Conservation (phyloP, 1,140 invertebrate species). For the Parasteatoda tepidariorum region DNA sequence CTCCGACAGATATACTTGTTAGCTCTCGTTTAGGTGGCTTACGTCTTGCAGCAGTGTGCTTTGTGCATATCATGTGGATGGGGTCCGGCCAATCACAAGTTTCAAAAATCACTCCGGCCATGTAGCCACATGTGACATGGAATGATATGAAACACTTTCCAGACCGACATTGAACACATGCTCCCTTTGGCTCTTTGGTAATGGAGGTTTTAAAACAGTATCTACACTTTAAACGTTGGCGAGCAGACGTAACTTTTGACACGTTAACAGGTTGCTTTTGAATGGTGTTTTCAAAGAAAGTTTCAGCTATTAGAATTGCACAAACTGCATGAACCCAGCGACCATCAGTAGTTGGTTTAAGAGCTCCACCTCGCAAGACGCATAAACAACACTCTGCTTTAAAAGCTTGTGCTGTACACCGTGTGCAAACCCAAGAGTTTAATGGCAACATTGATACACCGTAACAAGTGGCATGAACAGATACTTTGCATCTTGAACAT, state of each 20-base stretch:
- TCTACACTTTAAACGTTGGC: conserved; percentile 59
- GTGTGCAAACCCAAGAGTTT: conserved; percentile 31
- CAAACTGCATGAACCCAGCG: conserved; percentile 74
- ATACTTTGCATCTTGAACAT: conserved; percentile 68
- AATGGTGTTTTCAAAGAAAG: conserved; percentile 64
- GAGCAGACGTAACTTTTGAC: conserved; percentile 63
- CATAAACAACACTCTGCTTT: conserved; percentile 71
- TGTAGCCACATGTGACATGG: conserved; percentile 72
- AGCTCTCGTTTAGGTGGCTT: conserved; percentile 27
- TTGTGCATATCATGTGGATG: conserved; percentile 72
- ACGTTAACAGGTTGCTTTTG: conserved; percentile 71
- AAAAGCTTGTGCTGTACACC: conserved; percentile 14
- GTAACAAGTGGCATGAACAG: conserved; percentile 68
- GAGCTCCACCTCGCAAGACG: conserved; percentile 74
- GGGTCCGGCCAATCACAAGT: conserved; percentile 69
- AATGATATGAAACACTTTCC: conserved; percentile 69
- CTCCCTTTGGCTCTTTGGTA: conserved; percentile 57
- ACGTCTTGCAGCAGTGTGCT: conserved; percentile 13
- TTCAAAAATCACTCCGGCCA: conserved; percentile 69
- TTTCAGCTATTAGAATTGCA: conserved; percentile 70
- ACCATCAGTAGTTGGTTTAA: conserved; percentile 75
- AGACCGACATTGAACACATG: conserved; percentile 70
- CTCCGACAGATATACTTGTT: conserved; percentile 66
- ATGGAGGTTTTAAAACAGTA: conserved; percentile 61
- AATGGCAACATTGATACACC: conserved; percentile 39